Base-by-base conservation (phyloP, 2,113 vertebrate genomes). In the Lichenostomus cassidix region DNA sequence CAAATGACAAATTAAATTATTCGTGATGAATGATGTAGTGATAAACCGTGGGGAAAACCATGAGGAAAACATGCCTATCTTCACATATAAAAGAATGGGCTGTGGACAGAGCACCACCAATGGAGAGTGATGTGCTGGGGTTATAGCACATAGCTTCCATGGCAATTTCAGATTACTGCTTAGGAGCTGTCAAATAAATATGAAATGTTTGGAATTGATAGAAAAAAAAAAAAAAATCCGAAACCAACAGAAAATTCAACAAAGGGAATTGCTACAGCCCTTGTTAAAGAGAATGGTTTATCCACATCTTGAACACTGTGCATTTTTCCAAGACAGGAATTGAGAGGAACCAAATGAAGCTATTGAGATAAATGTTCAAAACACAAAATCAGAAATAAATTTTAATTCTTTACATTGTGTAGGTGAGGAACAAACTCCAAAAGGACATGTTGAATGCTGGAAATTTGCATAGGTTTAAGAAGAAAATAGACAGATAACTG, bases 1-100 rank as follows among this genome's bases (percentile, higher is more conserved):
- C 63, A 93, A 83, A 94, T 90, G 76, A 77, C 46, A 88, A 81
- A 93, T 83, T 77, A 88, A 83, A 95, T 96, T 92, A 77, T 77
- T 92, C 39, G 77, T 74, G 83, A 69, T 95, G 70, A 96, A 71
- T 64, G 65, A 92, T 86, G 64, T 44, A 65, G 67, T 86, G 50
- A 83, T 86, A 92, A 93, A 85, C 15, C 25, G 12, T 28, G 27
- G 31, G 52, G 53, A 78, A 77, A 70, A 41, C 6, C 21, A 39
- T 44, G 56, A 91, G 58, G 62, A 85, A 83, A 83, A 33, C 28
- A 55, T 55, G 22, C 27, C 19, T 77, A 31, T 70, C 59, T 89
- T 89, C 68, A 55, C 11, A 37, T 44, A 50, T 13, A 59, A 89
- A 83, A 81, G 2, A 19, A 58, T 37, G n/a, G 42, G 19, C 23